A percentile compares a stretch with the other conserved stretches of the same genome.
Evolutionary conservation across 2,888 invertebrate species (phyloP).

Genomic region (Xanthia togata): DNA sequence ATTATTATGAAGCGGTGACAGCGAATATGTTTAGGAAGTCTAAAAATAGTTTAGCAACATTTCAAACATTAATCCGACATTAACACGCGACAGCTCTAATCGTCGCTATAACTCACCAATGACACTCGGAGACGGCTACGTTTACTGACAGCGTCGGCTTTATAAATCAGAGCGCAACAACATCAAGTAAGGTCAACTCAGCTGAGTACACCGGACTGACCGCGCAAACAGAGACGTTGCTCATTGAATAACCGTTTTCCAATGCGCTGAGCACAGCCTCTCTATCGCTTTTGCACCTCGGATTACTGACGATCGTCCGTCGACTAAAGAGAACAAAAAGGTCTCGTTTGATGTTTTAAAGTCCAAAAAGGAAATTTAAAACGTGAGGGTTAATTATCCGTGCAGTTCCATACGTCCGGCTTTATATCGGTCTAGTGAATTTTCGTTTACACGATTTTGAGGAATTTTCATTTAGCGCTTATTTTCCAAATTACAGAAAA

Average conservation of each 20-base stretch:
- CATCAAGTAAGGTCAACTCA: conserved; percentile 62
- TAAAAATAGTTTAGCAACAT: conserved; percentile 52
- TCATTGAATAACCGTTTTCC: conserved; percentile 82
- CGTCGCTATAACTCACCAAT: conserved; percentile 53
- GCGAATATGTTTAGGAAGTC: conserved; percentile 53
- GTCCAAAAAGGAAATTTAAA: conserved; percentile 73
- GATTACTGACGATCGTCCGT: conserved; percentile 77
- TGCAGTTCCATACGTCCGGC: conserved; percentile 67
- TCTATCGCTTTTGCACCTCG: conserved; percentile 79
- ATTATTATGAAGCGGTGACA: conserved; percentile 40
- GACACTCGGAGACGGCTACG: conserved; percentile 44
- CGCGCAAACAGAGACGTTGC: conserved; percentile 75
- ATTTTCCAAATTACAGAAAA: conserved; percentile 41
- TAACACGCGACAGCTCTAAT: conserved; percentile 51
- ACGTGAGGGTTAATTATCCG: conserved; percentile 75
- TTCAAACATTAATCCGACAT: conserved; percentile 49
- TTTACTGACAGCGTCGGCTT: conserved; percentile 57
- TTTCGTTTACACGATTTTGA: conserved; percentile 51
- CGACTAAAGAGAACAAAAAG: conserved; percentile 72
- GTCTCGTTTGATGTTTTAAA: conserved; percentile 76
- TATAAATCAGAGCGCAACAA: conserved; percentile 57
- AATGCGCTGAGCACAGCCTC: conserved; percentile 78
- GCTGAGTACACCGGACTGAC: conserved; percentile 69
- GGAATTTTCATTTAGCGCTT: conserved; percentile 48
- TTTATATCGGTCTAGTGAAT: conserved; percentile 59